A percentile compares a stretch with the other conserved stretches of the same genome.
Evolutionary conservation across 2,797 vertebrate species (phyloP).

Genomic region (Urocyon cinereoargenteus): DNA sequence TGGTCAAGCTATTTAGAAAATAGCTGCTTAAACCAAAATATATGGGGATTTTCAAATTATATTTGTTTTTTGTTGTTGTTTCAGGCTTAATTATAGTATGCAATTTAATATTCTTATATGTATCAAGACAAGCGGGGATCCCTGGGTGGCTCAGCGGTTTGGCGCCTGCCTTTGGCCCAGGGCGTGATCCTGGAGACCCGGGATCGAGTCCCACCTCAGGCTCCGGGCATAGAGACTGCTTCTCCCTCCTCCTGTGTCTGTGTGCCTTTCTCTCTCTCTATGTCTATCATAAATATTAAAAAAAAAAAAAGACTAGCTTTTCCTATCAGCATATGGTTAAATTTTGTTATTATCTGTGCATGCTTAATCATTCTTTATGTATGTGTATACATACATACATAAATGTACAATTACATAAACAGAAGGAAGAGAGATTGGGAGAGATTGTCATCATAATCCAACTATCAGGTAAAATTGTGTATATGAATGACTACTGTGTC

Average conservation of each 20-base stretch:
- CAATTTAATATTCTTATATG: background rate
- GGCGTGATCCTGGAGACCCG: too few relatives aligned
- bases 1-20: background rate
- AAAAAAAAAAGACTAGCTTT: background rate
- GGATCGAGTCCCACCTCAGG: too few relatives aligned
- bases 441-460: background rate
- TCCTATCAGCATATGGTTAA: background rate
- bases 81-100: background rate
- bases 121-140: too few relatives aligned
- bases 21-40: background rate
- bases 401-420: background rate
- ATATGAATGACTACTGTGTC: background rate
- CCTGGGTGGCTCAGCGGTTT: too few relatives aligned
- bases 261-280: too few relatives aligned
- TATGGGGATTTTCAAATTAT: background rate
- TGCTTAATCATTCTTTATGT: background rate
- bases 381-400: background rate
- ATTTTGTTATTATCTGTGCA: background rate
- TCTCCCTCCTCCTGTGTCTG: too few relatives aligned
- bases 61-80: background rate
- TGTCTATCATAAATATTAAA: too few relatives aligned
- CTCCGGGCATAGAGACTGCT: too few relatives aligned
- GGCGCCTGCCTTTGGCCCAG: too few relatives aligned
- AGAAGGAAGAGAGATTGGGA: background rate
- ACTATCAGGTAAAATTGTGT: background rate